Evolutionary conservation across 2,888 invertebrate genomes (phyloP), one percentile per base, ranked within the genome.

Genomic region (Drosophila birchii): DNA sequence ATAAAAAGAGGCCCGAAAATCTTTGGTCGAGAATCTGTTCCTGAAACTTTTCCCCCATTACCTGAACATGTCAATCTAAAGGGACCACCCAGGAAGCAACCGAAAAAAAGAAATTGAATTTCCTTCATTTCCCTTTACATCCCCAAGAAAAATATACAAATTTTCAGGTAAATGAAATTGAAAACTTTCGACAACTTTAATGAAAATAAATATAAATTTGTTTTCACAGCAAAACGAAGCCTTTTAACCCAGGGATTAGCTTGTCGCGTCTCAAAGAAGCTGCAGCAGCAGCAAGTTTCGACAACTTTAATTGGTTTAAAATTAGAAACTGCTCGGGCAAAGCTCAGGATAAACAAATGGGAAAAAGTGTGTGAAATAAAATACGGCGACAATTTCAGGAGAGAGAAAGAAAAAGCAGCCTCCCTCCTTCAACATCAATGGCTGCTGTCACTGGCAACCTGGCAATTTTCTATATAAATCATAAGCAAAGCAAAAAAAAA

Each of bases 281-380:
- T 23, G 23, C 39, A n/a, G 39, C 39, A 39, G 69, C 75, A 70
- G 78, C 69, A 79, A 78, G 79, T 85, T 85, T 78, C 57, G 80
- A 79, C 82, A 85, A 87, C 86, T 85, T 87, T 82, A 85, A 85
- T 87, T 85, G 82, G 82, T 85, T 85, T 85, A 85, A 85, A 87
- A 85, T 87, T 78, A 70, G 47, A 75, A 69, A 60, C n/a, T 41
- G 26, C 54, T 41, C 61, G 1, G 47, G 53, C 51, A 53, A 3
- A 47, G n/a, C 11, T 44, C 11, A 4, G 26, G 32, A 43, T 45
- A 61, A 71, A 44, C 38, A 49, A 69, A 47, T 23, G 34, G 23
- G 2, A 36, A 58, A 57, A 61, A 74, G 39, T 67, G 49, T 67
- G 68, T 53, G 74, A 67, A 74, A 73, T 54, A 53, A 56, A 69